These are phyloP conservation scores for Cydia pomonella DNA, from an alignment of 1,140 invertebrate species.

Conservation along the genomic window DNA sequence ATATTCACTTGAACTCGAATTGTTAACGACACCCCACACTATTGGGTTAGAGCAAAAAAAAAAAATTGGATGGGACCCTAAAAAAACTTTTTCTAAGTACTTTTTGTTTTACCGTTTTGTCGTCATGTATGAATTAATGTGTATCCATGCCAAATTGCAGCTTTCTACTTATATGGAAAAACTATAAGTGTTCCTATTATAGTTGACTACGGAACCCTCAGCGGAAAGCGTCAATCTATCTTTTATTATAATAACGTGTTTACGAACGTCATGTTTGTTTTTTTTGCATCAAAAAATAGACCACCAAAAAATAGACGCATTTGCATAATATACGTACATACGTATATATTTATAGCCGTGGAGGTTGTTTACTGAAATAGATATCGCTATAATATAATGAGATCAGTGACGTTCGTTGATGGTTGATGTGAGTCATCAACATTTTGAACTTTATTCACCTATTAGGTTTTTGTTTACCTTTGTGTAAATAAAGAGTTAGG, in stretches of 20 bases:
- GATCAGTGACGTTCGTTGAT: background rate
- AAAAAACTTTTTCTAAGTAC: no score
- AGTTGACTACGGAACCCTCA: no score
- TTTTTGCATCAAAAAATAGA: background rate
- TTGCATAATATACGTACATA: background rate
- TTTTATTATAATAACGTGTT: background rate
- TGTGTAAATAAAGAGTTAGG: background rate
- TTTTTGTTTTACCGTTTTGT: no score
- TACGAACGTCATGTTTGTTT: background rate
- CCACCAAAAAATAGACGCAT: background rate
- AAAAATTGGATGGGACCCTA: no score
- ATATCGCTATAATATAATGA: background rate
- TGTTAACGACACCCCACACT: no score
- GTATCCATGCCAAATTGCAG: no score
- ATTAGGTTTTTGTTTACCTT: background rate
- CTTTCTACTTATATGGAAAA: no score
- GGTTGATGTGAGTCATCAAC: background rate
- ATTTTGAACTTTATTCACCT: background rate
- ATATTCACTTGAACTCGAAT: no score
- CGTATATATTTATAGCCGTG: background rate
- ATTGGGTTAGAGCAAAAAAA: no score
- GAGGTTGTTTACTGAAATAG: background rate
- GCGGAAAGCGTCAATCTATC: background rate
- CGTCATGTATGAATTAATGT: no score
- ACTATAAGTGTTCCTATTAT: no score